Base-by-base conservation (phyloP, 2,797 vertebrate species). In the Myripristis jacobus region DNA sequence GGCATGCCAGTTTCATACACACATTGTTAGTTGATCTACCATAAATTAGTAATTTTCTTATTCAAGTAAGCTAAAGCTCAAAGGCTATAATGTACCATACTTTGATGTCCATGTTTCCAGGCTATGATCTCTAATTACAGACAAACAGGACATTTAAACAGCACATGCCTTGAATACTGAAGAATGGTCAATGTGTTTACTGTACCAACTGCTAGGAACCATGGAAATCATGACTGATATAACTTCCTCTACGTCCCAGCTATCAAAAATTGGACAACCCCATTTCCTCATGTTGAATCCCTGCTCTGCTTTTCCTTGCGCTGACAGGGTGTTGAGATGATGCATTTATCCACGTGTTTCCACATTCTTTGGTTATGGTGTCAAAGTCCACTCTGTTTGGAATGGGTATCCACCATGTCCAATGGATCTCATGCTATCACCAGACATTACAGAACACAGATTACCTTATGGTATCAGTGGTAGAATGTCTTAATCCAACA, bases 151-250 rank as follows among this genome's bases (percentile, higher is more conserved):
- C 70, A 87, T 70, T 81, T 75, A 73, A 74, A 75, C 70, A 77
- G 75, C 61, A 75, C 82, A 90, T 80, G n/a, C 84, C 79, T 92
- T 79, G 52, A 73, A 71, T 51, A 22, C 38, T 67, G 67, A 44
- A 58, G 64, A 79, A 65, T 5, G 48, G 24, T 62, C 3, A 0
- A 10, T 51, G 57, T 83, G 79, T 91, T 90, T 87, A 85, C 74
- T 76, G 67, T 72, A 76, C 80, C 48, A 82, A 77, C 62, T 72
- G 60, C 46, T 73, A 61, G 62, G 66, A 67, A 53, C 81, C 64
- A 73, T 79, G 86, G 91, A 91, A 92, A 89, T 67, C 78, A 58
- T 83, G 81, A 86, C 70, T 77, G 73, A 12, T 66, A 60, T 18
- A 29, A 84, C 82, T 90, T 92, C 89, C 88, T 88, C 69, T 27